Conservation (phyloP, 2,888 invertebrate genomes). For the Idaea aversata region DNA sequence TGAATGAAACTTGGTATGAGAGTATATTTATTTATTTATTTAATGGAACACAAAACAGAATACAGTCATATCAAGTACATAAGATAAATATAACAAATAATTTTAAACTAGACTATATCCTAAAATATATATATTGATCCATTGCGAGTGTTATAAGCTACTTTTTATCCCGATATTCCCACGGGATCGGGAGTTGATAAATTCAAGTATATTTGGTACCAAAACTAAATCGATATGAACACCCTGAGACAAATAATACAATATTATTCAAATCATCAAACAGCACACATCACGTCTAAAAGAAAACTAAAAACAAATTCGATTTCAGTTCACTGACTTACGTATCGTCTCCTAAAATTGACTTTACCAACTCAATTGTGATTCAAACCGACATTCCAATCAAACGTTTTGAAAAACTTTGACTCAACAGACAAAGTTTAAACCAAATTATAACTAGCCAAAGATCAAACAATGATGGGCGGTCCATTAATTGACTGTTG, state of each 20-base stretch:
- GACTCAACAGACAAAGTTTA: background rate
- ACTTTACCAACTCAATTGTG: background rate
- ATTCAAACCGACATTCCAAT: background rate
- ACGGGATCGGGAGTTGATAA: background rate
- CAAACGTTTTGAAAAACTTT: background rate
- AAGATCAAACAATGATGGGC: background rate
- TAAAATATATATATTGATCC: too few relatives aligned
- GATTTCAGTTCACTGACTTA: background rate
- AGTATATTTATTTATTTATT: too few relatives aligned
- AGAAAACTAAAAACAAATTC: background rate
- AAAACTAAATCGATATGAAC: background rate
- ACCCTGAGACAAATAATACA: background rate
- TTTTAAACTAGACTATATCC: too few relatives aligned
- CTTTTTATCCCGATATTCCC: too few relatives aligned
- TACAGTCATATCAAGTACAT: too few relatives aligned
- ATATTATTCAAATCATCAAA: background rate
- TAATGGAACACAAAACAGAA: too few relatives aligned
- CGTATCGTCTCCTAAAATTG: background rate
- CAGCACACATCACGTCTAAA: background rate
- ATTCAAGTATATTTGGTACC: background rate
- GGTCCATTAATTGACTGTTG: background rate
- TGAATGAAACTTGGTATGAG: too few relatives aligned
- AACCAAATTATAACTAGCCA: background rate
- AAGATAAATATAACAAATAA: too few relatives aligned
- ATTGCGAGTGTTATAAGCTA: too few relatives aligned